phyloP scores from a whole-genome alignment of 2,797 vertebrate genomes.

The Pseudocheirus occidentalis region DNA sequence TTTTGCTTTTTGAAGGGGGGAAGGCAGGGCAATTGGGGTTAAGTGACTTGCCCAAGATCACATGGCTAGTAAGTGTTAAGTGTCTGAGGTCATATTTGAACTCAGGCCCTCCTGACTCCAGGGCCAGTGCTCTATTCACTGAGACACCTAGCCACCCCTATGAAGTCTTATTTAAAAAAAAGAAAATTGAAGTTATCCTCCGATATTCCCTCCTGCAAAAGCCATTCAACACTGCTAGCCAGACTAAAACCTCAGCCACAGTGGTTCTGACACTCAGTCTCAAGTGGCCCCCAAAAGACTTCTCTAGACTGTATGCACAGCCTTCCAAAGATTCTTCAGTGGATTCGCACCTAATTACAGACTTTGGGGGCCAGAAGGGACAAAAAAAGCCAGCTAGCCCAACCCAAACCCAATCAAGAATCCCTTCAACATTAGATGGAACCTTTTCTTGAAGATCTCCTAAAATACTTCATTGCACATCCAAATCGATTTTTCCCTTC shows the following conservation, averaged over 20 bases:
- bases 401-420: background rate
- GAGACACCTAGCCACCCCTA: background rate
- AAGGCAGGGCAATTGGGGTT: too few species aligned
- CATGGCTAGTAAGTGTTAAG: too few species aligned
- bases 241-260: background rate
- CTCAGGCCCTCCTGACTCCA: too few species aligned
- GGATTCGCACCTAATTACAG: background rate
- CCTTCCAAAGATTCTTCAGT: background rate
- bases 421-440: background rate
- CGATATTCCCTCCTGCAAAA: background rate
- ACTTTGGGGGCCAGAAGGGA: background rate
- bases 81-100: too few species aligned
- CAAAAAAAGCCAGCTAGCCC: background rate
- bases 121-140: too few species aligned
- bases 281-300: background rate
- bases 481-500: background rate
- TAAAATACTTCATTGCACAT: background rate
- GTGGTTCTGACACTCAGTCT: background rate
- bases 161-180: background rate
- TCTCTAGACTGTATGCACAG: background rate
- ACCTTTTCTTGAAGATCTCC: background rate
- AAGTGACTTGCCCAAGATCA: too few species aligned
- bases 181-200: background rate
- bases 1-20: too few species aligned
- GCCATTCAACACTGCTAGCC: background rate